phyloP scores from a whole-genome alignment of 2,113 vertebrate genomes.

The Pituophis catenifer region DNA sequence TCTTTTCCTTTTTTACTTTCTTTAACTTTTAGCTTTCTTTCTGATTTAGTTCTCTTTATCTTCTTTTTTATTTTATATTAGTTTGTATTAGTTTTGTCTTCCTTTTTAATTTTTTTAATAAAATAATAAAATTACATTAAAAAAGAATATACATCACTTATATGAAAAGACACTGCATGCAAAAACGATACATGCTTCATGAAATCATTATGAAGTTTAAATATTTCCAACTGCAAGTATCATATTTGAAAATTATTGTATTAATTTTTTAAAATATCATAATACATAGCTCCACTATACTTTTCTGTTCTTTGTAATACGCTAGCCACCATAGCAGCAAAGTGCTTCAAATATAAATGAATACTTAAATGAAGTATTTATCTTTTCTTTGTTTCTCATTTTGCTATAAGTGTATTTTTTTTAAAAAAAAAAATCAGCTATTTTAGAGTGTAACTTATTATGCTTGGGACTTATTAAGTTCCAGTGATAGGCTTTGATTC shows the following conservation, averaged over 20 bases:
- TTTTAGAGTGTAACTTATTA: not conserved
- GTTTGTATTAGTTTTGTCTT: not conserved
- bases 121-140: not conserved
- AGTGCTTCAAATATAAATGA: not conserved
- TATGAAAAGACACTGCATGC: not conserved
- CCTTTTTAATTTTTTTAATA: not conserved
- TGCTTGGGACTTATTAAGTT: not conserved
- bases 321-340: not conserved
- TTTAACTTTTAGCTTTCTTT: not conserved
- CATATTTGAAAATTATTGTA: not conserved
- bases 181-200: not conserved
- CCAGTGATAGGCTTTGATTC: constrained; percentile 25
- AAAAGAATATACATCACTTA: not conserved
- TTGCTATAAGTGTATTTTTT: not conserved
- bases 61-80: not conserved
- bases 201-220: not conserved
- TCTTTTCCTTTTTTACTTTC: not conserved
- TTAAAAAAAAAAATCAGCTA: constrained; percentile 3
- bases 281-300: not conserved
- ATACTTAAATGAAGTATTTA: not conserved
- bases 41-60: not conserved
- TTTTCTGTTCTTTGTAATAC: not conserved
- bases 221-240: not conserved
- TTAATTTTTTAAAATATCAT: not conserved
- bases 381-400: constrained; percentile 2